Evolutionary conservation across 2,113 vertebrate genomes (phyloP), one percentile per base, ranked within the genome.

Genomic region (Saguinus imperator): DNA sequence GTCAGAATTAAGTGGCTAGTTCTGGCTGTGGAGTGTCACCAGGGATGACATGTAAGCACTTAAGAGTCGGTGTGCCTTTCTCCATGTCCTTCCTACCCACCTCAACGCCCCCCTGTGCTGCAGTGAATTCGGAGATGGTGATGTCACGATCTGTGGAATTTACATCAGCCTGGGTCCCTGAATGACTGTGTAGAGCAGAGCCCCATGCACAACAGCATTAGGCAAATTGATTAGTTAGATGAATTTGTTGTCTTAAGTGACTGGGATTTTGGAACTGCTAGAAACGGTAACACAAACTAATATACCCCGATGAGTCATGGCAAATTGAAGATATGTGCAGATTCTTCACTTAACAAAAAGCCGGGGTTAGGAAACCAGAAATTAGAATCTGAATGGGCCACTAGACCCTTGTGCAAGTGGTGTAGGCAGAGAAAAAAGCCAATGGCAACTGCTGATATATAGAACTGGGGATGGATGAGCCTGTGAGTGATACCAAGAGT

Each of bases 51-150:
- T 70, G 11, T 43, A 77, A 87, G 3, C 5, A 37, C 43, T 35
- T 76, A 73, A 84, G 82, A 70, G 68, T 21, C 40, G 55, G 68
- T 48, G 4, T 52, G 45, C 3, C n/a, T 87, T 88, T 88, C 43
- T 81, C 64, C 21, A 27, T 12, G 6, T 21, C 29, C 0, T 11
- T 13, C 6, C 0, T 18, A 13, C 5, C 1, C 3, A 18, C 72
- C 61, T 64, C 61, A 64, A 64, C 61, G 27, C 32, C 12, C 27
- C 27, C 27, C 61, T 64, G 12, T 64, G 32, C 61, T 21, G 20
- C 27, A n/a, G 45, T 79, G 72, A 77, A 48, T 55, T 48, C 29
- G 37, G 37, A 91, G 57, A 52, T 86, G 72, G 58, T 72, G 43
- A 77, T 52, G 40, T 61, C 50, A 35, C 9, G 50, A 14, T 40